Conservation (phyloP, 2,113 vertebrate species). For the Mellivora capensis region DNA sequence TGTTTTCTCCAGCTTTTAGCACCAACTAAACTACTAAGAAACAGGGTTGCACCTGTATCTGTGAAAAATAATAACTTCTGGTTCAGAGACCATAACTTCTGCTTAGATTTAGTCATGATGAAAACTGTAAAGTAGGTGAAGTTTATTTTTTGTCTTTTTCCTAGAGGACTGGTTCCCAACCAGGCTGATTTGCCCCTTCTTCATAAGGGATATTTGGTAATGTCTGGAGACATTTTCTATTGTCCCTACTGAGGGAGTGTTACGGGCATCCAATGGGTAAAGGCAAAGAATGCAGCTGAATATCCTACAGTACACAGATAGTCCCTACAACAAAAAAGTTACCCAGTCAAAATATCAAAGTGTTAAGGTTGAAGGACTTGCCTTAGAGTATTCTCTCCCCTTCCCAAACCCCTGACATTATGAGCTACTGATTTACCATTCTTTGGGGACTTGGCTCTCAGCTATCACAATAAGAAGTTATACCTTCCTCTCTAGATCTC, state of each 20-base stretch:
- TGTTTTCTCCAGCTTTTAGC: not conserved
- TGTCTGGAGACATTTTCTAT: not conserved
- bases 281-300: not conserved
- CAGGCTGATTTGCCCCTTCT: not conserved
- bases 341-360: not conserved
- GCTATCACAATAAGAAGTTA: not conserved
- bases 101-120: not conserved
- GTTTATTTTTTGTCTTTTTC: not conserved
- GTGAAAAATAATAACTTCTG: not conserved
- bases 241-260: not conserved
- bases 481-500: not conserved
- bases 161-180: not conserved
- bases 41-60: not conserved
- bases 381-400: not conserved
- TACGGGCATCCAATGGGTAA: not conserved
- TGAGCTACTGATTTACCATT: not conserved
- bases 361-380: not conserved
- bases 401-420: not conserved
- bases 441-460: not conserved
- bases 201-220: not conserved
- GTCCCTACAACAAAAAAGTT: not conserved
- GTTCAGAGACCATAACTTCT: not conserved
- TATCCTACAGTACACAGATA: not conserved
- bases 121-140: not conserved
- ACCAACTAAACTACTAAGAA: not conserved